A percentile compares a stretch with the other conserved stretches of the same genome.
Conservation (phyloP, 1,140 invertebrate species). For the Drosophila sturtevanti region DNA sequence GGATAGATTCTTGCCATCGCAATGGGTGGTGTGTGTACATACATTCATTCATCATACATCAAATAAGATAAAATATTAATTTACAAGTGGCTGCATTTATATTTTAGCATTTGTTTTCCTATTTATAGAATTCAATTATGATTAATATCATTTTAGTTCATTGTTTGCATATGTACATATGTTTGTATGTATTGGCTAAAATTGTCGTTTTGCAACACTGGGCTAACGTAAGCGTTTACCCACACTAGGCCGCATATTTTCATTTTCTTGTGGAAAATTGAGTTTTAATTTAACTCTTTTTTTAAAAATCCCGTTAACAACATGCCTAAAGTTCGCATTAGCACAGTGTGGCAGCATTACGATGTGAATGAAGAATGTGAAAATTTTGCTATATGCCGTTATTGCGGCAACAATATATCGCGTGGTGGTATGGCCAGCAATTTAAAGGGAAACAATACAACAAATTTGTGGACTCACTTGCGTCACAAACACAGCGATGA, state of each 20-base stretch:
- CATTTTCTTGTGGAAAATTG: slow-evolving; percentile 50
- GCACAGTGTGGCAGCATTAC: slow-evolving; percentile 71
- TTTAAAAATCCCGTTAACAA: slow-evolving; percentile 61
- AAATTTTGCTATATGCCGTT: slow-evolving; percentile 70
- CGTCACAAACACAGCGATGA: slow-evolving; percentile 68
- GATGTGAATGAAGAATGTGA: slow-evolving; percentile 70
- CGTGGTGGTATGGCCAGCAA: slow-evolving; percentile 74
- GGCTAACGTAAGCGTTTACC: neutral
- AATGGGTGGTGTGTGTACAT: neutral
- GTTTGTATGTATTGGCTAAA: slow-evolving; percentile 12
- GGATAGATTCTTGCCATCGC: slow-evolving; percentile 39
- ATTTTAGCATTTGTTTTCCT: neutral
- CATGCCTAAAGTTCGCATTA: slow-evolving; percentile 70
- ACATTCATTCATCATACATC: neutral
- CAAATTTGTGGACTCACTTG: slow-evolving; percentile 69
- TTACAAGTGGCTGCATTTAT: neutral
- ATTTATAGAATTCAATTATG: neutral
- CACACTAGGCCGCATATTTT: slow-evolving; percentile 48
- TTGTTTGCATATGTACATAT: neutral
- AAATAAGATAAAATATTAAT: neutral
- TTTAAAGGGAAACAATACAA: slow-evolving; percentile 69
- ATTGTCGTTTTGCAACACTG: slow-evolving; percentile 31
- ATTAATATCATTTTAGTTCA: slow-evolving; percentile 18
- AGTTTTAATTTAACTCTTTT: slow-evolving; percentile 46
- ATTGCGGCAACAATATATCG: slow-evolving; percentile 74